These are phyloP conservation scores for Anhinga rufa DNA, from an alignment of 2,113 vertebrate species.

Conservation along the genomic window DNA sequence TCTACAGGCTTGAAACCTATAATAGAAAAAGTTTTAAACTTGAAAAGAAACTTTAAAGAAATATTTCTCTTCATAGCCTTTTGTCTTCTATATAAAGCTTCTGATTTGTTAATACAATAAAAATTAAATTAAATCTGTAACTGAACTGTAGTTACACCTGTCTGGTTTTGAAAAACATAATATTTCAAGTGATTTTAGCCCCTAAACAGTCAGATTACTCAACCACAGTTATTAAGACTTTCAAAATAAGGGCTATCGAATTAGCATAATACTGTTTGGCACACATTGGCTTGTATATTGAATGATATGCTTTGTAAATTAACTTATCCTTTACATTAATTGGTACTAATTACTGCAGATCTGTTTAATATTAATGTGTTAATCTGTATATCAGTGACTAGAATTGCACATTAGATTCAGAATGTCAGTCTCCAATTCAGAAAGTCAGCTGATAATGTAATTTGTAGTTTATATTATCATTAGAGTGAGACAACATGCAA, in stretches of 20 bases:
- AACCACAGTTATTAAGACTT: not conserved
- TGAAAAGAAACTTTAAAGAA: not conserved
- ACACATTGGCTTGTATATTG: not conserved
- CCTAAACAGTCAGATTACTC: not conserved
- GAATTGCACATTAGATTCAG: slow-evolving; percentile 10
- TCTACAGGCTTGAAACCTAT: not conserved
- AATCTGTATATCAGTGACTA: slow-evolving; percentile 27
- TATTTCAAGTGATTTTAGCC: not conserved
- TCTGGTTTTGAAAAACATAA: not conserved
- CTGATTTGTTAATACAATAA: not conserved
- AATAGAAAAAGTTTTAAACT: not conserved
- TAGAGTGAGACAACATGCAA: not conserved
- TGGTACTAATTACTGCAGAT: slow-evolving; percentile 22
- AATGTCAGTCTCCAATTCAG: not conserved
- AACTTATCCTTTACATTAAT: slow-evolving; percentile 55
- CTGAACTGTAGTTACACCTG: not conserved
- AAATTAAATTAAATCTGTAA: not conserved
- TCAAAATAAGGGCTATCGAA: not conserved
- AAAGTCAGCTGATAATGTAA: not conserved
- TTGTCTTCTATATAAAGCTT: not conserved
- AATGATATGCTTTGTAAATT: slow-evolving; percentile 28
- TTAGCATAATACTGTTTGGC: not conserved
- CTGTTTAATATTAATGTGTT: slow-evolving; percentile 45
- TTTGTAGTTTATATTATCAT: not conserved
- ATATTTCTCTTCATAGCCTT: not conserved